Percentiles rank a stretch among this genome's conserved stretches.
Conservation (phyloP, 2,797 vertebrate genomes). For the Eupleurogrammus muticus region DNA sequence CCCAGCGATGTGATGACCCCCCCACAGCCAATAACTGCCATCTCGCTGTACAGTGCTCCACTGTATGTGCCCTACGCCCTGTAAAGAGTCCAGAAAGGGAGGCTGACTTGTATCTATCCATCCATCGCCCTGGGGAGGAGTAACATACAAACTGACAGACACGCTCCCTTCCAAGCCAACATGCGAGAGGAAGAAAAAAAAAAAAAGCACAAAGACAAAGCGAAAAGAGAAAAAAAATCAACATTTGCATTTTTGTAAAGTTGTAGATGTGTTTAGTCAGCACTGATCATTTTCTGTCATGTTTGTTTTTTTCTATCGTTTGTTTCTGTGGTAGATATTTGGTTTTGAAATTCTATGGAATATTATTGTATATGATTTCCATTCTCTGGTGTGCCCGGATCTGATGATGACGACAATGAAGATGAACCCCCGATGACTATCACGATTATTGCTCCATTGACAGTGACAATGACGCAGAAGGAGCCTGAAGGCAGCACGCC, state of each 20-base stretch:
- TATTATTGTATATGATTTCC: constrained; percentile 77
- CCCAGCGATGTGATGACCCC: constrained; percentile 46
- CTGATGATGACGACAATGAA: constrained; percentile 67
- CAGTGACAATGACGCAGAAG: constrained; percentile 64
- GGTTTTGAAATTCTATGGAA: constrained; percentile 73
- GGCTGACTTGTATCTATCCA: constrained; percentile 37
- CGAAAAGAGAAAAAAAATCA: constrained; percentile 65
- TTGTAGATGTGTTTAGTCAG: constrained; percentile 76
- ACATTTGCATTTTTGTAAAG: constrained; percentile 74
- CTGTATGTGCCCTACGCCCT: constrained; percentile 26
- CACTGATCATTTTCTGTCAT: constrained; percentile 72
- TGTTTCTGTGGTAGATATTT: constrained; percentile 81
- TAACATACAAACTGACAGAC: constrained; percentile 20
- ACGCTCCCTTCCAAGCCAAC: constrained; percentile 43
- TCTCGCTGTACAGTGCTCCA: constrained; percentile 52
- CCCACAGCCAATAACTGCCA: constrained; percentile 69
- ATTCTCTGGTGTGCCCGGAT: constrained; percentile 72
- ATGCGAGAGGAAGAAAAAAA: constrained; percentile 69
- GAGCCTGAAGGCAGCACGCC: constrained; percentile 78
- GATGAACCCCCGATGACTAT: constrained; percentile 70
- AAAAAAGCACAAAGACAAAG: constrained; percentile 74
- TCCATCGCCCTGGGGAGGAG: constrained; percentile 18
- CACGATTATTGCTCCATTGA: constrained; percentile 57
- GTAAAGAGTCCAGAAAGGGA: constrained; percentile 41
- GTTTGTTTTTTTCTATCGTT: constrained; percentile 78